These are phyloP conservation scores for Gonatopus flavifemur DNA, from an alignment of 1,140 invertebrate species.

Conservation along the genomic window DNA sequence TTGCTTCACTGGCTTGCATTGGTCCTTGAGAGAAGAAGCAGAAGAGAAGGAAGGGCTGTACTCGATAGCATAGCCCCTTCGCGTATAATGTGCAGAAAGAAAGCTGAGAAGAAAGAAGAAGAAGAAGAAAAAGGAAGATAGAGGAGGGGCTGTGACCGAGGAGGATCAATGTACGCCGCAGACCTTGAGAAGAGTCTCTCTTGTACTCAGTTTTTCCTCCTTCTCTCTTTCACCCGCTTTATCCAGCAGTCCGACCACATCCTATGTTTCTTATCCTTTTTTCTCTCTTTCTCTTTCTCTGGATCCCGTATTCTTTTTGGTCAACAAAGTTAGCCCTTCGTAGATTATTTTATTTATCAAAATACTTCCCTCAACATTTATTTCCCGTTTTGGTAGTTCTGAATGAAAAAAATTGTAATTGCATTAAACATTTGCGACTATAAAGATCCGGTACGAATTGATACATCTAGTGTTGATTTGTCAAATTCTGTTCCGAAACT, in stretches of 20 bases:
- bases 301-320: too few relatives aligned
- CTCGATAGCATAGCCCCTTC: too few relatives aligned
- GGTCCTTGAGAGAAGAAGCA: conserved; percentile 10
- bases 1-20: too few relatives aligned
- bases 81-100: background rate
- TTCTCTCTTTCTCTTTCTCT: conserved; percentile 8
- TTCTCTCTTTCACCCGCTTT: conserved; percentile 16
- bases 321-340: too few relatives aligned
- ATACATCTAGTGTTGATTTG: too few relatives aligned
- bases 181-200: conserved; percentile 58
- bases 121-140: conserved; percentile 15
- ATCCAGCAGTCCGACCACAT: background rate
- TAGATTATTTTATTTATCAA: too few relatives aligned
- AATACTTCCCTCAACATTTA: too few relatives aligned
- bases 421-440: too few relatives aligned
- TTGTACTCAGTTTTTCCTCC: conserved; percentile 21
- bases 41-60: background rate
- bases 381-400: too few relatives aligned
- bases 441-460: too few relatives aligned
- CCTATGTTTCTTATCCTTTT: conserved; percentile 14
- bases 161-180: conserved; percentile 55
- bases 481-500: too few relatives aligned
- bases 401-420: too few relatives aligned
- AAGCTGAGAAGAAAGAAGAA: background rate
- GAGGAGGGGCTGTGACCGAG: conserved; percentile 53